Evolutionary conservation across 2,113 vertebrate genomes (phyloP).

Genomic region (Platichthys flesus): DNA sequence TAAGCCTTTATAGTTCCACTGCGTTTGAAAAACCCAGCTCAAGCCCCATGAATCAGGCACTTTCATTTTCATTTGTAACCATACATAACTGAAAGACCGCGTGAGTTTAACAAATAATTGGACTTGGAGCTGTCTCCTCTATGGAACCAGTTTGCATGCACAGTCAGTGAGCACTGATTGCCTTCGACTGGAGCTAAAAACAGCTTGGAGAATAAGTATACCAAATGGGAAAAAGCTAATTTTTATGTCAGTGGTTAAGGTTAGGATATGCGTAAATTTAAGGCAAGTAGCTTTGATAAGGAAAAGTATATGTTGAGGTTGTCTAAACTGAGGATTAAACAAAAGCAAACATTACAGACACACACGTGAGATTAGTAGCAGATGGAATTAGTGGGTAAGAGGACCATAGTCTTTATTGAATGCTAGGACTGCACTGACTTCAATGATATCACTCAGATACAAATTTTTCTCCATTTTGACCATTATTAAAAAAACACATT

Average conservation of each 20-base stretch:
- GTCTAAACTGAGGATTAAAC: no score
- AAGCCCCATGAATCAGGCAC: background rate
- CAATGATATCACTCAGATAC: no score
- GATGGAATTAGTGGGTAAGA: no score
- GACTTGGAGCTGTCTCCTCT: conserved; percentile 1
- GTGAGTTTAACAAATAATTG: conserved; percentile 15
- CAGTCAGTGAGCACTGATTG: conserved; percentile 28
- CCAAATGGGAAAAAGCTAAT: no score
- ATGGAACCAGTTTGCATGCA: background rate
- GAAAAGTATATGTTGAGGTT: no score
- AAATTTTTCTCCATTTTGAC: background rate
- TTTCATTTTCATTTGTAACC: conserved; percentile 3
- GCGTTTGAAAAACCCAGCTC: conserved; percentile 5
- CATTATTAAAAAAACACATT: background rate
- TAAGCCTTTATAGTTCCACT: conserved; percentile 8
- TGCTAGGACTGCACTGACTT: no score
- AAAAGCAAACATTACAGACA: no score
- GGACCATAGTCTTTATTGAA: no score
- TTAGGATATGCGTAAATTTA: no score
- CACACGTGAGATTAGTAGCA: no score
- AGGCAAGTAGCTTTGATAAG: no score
- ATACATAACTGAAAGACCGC: background rate
- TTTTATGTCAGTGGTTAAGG: no score
- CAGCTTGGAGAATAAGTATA: background rate
- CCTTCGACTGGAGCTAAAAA: conserved; percentile 2